Evolutionary conservation across 2,888 invertebrate genomes (phyloP), one percentile per base, ranked within the genome.

Genomic region (Timandra comae): DNA sequence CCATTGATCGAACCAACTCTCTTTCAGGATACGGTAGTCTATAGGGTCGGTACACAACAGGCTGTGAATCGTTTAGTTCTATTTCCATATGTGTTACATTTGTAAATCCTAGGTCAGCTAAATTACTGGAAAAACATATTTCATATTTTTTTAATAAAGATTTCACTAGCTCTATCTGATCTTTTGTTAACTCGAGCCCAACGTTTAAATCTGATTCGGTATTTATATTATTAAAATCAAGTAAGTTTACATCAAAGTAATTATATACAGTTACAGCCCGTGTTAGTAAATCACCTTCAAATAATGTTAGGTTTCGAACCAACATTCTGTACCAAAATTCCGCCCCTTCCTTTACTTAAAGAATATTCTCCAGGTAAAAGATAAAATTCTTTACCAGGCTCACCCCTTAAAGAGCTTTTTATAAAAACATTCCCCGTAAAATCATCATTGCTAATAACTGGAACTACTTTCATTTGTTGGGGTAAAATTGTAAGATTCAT

Each of bases 1-100:
- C 33, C 44, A 52, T 56, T 0, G 21, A 11, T 2, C 33, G 9
- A 0, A 48, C 52, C 7, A 27, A 2, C 1, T 12, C 9, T n/a
- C 38, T 9, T 23, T 49, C 49, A 1, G 24, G 2, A 27, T 27
- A 16, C 0, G 46, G 33, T 12, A 46, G 6, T 1, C 46, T 13
- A 16, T 49, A 49, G 1, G 49, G 46, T 0, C 41, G 20, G 10
- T 43, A 46, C 0, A 37, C 36, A 0, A 43, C 37, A 3, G 44
- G 44, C 5, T 26, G 7, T 0, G 21, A 1, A 26, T 41, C 35
- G 2, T 24, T 8, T 1, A 45, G 13, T 1, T 43, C 8, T 5
- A 48, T 48, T 5, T 11, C 10, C 45, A 48, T 48, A 16, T 45
- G 36, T 0, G 22, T 29, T 4, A 13, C 29, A 7, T 19, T 30